These are phyloP conservation scores for Gobiocypris rarus DNA, from an alignment of 2,113 vertebrate species.

Conservation along the genomic window DNA sequence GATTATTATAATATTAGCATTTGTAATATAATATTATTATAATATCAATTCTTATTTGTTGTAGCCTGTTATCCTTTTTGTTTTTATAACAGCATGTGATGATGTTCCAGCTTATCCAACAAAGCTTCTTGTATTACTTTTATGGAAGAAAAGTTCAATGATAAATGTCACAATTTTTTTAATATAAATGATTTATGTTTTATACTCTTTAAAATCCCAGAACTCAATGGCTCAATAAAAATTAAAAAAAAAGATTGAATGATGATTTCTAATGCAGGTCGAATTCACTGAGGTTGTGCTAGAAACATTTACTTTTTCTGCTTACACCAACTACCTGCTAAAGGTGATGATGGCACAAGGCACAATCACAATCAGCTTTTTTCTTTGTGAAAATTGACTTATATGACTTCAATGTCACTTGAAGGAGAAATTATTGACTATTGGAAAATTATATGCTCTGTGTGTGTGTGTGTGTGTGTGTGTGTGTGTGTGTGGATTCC, in stretches of 20 bases:
- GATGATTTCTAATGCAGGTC: background rate
- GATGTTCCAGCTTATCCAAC: background rate
- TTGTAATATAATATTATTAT: background rate
- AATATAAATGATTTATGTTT: background rate
- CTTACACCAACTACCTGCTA: background rate
- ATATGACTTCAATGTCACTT: background rate
- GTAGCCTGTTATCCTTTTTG: background rate
- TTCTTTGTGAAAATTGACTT: background rate
- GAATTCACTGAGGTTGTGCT: background rate
- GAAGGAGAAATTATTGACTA: background rate
- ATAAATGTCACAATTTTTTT: background rate
- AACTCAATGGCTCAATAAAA: background rate
- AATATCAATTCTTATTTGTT: background rate
- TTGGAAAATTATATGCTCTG: background rate
- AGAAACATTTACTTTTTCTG: background rate
- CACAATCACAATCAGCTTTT: background rate
- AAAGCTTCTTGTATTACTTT: background rate
- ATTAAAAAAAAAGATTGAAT: background rate
- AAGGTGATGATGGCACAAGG: too few relatives aligned
- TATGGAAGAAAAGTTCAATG: background rate
- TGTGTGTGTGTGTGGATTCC: too few relatives aligned
- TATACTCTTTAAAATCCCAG: background rate
- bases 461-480: background rate
- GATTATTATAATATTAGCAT: background rate
- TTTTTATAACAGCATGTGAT: background rate